These are phyloP conservation scores for Paraescarpia echinospica DNA, from an alignment of 1,140 invertebrate species.

Conservation along the genomic window DNA sequence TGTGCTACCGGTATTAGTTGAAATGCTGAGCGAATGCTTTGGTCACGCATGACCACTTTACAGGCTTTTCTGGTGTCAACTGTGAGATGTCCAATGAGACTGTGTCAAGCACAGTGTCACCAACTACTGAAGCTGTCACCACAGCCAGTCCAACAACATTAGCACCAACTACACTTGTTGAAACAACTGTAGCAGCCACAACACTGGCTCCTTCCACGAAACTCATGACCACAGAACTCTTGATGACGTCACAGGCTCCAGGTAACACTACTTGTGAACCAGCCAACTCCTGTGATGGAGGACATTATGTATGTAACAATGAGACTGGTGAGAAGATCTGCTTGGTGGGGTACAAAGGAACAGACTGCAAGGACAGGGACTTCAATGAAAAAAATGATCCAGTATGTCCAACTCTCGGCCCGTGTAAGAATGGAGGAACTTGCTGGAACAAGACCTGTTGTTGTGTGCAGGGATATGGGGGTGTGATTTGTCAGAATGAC, in stretches of 20 bases:
- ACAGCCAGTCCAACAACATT: not conserved
- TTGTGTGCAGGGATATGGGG: not conserved
- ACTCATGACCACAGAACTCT: not conserved
- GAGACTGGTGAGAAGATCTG: not conserved
- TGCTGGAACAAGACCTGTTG: conserved; percentile 11
- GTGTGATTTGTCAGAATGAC: not conserved
- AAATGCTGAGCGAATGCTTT: not conserved
- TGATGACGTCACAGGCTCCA: not conserved
- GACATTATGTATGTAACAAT: not conserved
- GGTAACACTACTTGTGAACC: not conserved
- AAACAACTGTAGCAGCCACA: not conserved
- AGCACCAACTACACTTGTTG: not conserved
- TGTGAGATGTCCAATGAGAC: not conserved
- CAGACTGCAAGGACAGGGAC: not conserved
- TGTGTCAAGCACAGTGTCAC: too few relatives aligned
- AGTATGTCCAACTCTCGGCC: not conserved
- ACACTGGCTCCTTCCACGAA: not conserved
- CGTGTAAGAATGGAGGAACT: not conserved
- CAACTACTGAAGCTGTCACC: too few relatives aligned
- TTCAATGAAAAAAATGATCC: not conserved
- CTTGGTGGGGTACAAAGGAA: not conserved
- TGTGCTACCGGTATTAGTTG: not conserved
- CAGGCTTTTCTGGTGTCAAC: conserved; percentile 3
- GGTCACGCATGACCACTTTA: not conserved
- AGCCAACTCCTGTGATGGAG: not conserved